phyloP scores from a whole-genome alignment of 2,888 invertebrate genomes.

The Eupithecia subfuscata region DNA sequence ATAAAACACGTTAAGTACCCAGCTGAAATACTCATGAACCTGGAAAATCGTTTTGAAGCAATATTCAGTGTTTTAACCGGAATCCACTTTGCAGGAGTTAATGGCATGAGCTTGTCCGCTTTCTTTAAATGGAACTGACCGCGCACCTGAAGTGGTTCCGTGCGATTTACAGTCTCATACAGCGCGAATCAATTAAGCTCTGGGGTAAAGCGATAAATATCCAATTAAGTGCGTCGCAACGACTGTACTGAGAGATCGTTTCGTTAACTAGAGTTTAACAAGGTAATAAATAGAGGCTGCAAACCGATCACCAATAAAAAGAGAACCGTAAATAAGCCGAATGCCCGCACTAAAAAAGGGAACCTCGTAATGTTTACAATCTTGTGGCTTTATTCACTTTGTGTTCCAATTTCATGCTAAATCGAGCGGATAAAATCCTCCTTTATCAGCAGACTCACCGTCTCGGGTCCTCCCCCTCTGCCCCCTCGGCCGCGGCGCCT shows the following conservation, averaged over 20 bases:
- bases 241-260: slow-evolving; percentile 69
- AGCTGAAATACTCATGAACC: background rate
- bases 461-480: slow-evolving; percentile 58
- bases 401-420: slow-evolving; percentile 85
- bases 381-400: slow-evolving; percentile 84
- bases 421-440: slow-evolving; percentile 82
- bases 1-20: no score
- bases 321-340: slow-evolving; percentile 80
- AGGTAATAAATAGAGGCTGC: slow-evolving; percentile 79
- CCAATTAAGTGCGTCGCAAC: slow-evolving; percentile 73
- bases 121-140: slow-evolving; percentile 57
- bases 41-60: background rate
- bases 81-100: slow-evolving; percentile 1
- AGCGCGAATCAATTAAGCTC: slow-evolving; percentile 74
- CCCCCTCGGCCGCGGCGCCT: slow-evolving; percentile 36
- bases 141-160: slow-evolving; percentile 51
- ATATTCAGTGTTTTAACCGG: background rate
- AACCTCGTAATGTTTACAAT: slow-evolving; percentile 83
- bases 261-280: slow-evolving; percentile 83
- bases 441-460: slow-evolving; percentile 82
- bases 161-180: slow-evolving; percentile 59
- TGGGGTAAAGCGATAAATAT: slow-evolving; percentile 74
- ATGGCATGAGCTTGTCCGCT: slow-evolving; percentile 41
- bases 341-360: slow-evolving; percentile 80
- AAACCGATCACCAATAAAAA: slow-evolving; percentile 77